Conservation (phyloP, 2,888 invertebrate genomes). For the Lepidocyrtoides sp. region DNA sequence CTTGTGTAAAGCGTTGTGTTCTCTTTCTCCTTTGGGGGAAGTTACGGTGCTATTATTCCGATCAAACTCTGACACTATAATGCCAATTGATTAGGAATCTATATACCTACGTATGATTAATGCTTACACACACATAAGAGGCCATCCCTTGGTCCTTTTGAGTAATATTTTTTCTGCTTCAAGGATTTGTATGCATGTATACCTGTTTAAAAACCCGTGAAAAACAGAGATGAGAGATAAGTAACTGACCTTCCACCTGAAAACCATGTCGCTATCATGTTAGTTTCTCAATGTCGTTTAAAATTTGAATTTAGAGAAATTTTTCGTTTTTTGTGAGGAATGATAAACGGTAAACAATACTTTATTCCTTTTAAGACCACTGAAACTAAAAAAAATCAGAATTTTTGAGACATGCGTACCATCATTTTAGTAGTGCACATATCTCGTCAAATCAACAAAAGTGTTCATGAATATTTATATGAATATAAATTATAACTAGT, state of each 20-base stretch:
- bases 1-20: constrained; percentile 24
- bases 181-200: too few species aligned
- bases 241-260: not conserved
- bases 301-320: not conserved
- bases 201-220: too few species aligned
- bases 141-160: too few species aligned
- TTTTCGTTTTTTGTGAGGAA: not conserved
- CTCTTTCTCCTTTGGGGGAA: constrained; percentile 31
- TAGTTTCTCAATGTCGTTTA: not conserved
- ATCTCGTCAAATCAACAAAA: not conserved
- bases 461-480: not conserved
- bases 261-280: not conserved
- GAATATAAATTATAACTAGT: not conserved
- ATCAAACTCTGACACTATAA: constrained; percentile 33
- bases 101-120: not conserved
- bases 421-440: not conserved
- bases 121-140: not conserved
- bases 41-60: constrained; percentile 2
- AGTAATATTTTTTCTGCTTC: too few species aligned
- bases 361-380: not conserved
- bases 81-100: constrained; percentile 48
- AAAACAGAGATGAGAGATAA: not conserved
- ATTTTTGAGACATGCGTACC: too few species aligned
- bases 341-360: too few species aligned
- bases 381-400: not conserved